Conservation (phyloP, 2,888 invertebrate genomes). For the Griposia aprilina region DNA sequence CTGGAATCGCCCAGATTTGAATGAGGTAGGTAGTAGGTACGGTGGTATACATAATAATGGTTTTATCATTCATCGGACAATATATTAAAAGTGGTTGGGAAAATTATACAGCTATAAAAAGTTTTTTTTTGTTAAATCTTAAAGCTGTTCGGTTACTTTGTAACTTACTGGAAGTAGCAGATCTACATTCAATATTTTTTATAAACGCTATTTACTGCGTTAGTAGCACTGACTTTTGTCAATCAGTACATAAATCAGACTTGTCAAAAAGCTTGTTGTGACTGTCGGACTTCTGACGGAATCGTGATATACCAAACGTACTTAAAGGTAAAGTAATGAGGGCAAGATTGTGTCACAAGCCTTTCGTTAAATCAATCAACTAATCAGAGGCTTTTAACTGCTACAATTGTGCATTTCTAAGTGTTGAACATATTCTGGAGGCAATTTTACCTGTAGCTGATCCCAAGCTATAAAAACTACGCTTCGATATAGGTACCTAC, state of each 20-base stretch:
- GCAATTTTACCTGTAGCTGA: not conserved
- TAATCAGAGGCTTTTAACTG: not conserved
- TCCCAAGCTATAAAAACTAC: not conserved
- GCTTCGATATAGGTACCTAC: not conserved
- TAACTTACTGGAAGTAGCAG: not conserved
- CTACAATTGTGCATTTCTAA: not conserved
- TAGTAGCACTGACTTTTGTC: not conserved
- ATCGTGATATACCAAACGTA: not conserved
- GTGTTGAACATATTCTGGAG: not conserved
- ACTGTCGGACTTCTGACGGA: conserved; percentile 2
- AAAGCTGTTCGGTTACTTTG: not conserved
- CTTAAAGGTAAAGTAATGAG: not conserved
- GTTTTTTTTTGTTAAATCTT: not conserved
- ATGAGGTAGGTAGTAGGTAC: not conserved
- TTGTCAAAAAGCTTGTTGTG: conserved; percentile 1
- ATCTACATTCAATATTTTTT: not conserved
- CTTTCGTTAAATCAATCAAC: not conserved
- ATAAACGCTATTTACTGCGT: too few species aligned
- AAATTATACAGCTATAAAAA: not conserved
- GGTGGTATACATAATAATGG: not conserved
- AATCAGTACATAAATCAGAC: conserved; percentile 12
- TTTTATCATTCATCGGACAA: not conserved
- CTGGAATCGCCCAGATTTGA: conserved; percentile 10
- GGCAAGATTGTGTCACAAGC: not conserved
- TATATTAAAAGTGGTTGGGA: not conserved